Conservation (phyloP, 2,888 invertebrate genomes). For the Lasioglossum figueresi region DNA sequence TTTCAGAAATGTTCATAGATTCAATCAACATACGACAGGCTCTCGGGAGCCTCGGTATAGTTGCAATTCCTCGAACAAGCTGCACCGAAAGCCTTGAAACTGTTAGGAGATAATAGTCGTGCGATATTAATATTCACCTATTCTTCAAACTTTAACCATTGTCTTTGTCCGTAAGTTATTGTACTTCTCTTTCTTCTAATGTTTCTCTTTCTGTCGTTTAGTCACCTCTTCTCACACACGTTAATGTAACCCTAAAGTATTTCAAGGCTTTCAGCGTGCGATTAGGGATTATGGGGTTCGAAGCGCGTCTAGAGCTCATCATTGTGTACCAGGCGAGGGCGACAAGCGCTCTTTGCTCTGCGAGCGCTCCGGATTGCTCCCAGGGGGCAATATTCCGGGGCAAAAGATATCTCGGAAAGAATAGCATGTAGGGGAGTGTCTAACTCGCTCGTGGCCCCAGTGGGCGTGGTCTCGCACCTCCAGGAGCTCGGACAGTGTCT, state of each 20-base stretch:
- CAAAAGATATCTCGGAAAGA: not conserved
- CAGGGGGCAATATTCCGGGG: not conserved
- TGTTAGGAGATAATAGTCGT: slow-evolving; percentile 11
- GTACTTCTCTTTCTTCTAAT: not conserved
- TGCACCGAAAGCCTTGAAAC: slow-evolving; percentile 13
- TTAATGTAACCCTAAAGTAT: not conserved
- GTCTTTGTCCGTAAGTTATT: slow-evolving; percentile 14
- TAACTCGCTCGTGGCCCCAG: not conserved
- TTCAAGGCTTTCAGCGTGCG: slow-evolving; percentile 5
- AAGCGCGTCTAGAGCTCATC: not conserved
- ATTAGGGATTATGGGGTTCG: not conserved
- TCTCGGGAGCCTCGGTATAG: not conserved
- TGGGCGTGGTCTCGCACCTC: not conserved
- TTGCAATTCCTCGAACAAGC: not conserved
- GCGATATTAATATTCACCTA: not conserved
- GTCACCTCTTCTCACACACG: slow-evolving; percentile 6
- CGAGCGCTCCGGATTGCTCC: not conserved
- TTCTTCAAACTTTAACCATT: not conserved
- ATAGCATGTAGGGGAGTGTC: not conserved
- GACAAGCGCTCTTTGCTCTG: not conserved
- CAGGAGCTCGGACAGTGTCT: not conserved
- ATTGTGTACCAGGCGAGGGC: not conserved
- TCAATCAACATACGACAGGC: not conserved
- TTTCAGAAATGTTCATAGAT: not conserved
- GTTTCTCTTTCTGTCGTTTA: slow-evolving; percentile 3